Base-by-base conservation (phyloP, 1,140 invertebrate species). In the Charaxes varanes region DNA sequence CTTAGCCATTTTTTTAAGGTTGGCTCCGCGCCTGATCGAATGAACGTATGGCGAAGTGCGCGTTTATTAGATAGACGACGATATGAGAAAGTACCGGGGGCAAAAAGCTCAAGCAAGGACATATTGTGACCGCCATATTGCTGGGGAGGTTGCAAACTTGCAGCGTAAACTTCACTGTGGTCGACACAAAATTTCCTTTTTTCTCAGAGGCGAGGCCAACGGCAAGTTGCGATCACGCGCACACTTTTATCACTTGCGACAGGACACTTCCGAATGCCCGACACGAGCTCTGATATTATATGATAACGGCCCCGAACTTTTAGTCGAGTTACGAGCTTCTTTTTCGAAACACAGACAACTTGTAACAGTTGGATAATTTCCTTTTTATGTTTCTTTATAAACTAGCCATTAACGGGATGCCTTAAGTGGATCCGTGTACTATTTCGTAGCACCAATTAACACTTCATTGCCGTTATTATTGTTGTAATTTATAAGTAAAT, bases 101-200 rank as follows among this genome's bases (percentile, higher is more conserved):
- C 73, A 80, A 80, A 83, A 83, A 83, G 60, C 70, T 50, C 53
- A 33, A 41, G 55, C 36, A 53, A 47, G 59, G 59, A 73, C 69
- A 82, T 80, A 82, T 77, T 80, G 64, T 65, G 60, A 26, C 49
- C 62, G 56, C 58, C 73, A 76, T 72, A 66, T 77, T 76, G 76
- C 58, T 18, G 57, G 30, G 22, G 19, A 51, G 49, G 53, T 46
- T 62, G 55, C 62, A 65, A 77, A 72, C 67, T 77, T 77, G 71
- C 69, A 71, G 27, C 57, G 28, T 32, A 42, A 69, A 77, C 55
- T 76, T 73, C 21, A 41, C 36, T 30, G 41, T 34, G 48, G 22
- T 37, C 41, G 43, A 51, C 67, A 70, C 73, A 65, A 32, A 33
- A 58, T 63, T 64, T 69, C 62, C 37, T 55, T 62, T 69, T 62